phyloP scores from a whole-genome alignment of 1,140 invertebrate genomes.

The Linepithema humile region DNA sequence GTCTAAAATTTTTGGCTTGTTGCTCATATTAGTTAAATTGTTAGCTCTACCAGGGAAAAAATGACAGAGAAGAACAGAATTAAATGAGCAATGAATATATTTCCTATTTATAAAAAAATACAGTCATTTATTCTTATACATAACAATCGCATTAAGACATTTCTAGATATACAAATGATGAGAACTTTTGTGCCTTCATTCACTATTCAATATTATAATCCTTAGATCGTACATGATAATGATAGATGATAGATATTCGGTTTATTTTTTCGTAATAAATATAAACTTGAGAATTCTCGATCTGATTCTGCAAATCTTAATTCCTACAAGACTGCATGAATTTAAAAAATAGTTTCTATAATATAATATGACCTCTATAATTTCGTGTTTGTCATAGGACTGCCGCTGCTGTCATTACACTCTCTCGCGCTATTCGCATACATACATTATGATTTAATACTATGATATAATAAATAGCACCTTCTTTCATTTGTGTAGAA shows the following conservation, averaged over 20 bases:
- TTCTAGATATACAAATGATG: not conserved
- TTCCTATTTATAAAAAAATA: slow-evolving; percentile 54
- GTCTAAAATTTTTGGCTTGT: slow-evolving; percentile 73
- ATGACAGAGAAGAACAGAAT: not conserved
- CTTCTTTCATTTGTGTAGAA: slow-evolving; percentile 21
- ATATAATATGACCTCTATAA: not conserved
- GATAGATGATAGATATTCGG: not conserved
- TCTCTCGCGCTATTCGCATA: not conserved
- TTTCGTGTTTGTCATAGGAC: not conserved
- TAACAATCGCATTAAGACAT: not conserved
- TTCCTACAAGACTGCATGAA: not conserved
- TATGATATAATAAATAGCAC: slow-evolving; percentile 75
- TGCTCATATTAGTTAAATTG: slow-evolving; percentile 71
- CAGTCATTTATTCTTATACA: slow-evolving; percentile 13
- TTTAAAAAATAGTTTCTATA: slow-evolving; percentile 6
- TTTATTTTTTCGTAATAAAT: slow-evolving; percentile 11
- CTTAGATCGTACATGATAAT: not conserved
- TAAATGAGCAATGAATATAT: slow-evolving; percentile 25
- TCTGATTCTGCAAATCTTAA: not conserved
- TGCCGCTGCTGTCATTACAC: not conserved
- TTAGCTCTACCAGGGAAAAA: slow-evolving; percentile 83
- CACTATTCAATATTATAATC: not conserved
- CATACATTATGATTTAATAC: slow-evolving; percentile 60
- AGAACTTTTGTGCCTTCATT: not conserved
- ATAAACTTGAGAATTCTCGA: not conserved